Conservation (phyloP, 2,888 invertebrate genomes). For the Pollenia labialis region DNA sequence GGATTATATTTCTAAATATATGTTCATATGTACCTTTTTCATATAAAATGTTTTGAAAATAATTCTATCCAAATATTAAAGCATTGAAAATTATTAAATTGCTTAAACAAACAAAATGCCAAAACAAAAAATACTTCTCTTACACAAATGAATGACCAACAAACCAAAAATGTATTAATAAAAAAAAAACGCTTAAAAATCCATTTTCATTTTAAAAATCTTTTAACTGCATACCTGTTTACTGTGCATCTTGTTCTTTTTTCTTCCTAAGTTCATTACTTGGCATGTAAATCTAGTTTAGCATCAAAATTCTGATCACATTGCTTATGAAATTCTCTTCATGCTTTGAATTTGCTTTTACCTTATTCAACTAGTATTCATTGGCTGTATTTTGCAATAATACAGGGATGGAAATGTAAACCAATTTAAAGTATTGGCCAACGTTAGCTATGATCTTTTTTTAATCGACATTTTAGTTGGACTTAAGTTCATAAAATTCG, state of each 20-base stretch:
- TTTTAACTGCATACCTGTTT: conserved; percentile 1
- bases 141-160: not conserved
- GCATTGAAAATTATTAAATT: no score
- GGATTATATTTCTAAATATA: no score
- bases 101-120: no score
- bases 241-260: not conserved
- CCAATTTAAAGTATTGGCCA: not conserved
- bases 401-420: conserved; percentile 12
- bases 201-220: not conserved
- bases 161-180: not conserved
- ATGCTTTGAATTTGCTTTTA: conserved; percentile 30
- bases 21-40: no score
- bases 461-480: no score
- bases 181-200: not conserved
- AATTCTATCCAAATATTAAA: no score
- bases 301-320: conserved; percentile 16
- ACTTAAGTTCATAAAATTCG: no score
- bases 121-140: no score
- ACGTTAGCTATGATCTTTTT: no score
- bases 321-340: conserved; percentile 4
- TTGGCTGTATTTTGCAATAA: not conserved
- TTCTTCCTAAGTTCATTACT: conserved; percentile 8
- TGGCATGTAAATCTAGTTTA: conserved; percentile 3
- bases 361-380: not conserved
- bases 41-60: no score